Evolutionary conservation across 2,888 invertebrate genomes (phyloP), one percentile per base, ranked within the genome.

Genomic region (Odontocolon sp.): DNA sequence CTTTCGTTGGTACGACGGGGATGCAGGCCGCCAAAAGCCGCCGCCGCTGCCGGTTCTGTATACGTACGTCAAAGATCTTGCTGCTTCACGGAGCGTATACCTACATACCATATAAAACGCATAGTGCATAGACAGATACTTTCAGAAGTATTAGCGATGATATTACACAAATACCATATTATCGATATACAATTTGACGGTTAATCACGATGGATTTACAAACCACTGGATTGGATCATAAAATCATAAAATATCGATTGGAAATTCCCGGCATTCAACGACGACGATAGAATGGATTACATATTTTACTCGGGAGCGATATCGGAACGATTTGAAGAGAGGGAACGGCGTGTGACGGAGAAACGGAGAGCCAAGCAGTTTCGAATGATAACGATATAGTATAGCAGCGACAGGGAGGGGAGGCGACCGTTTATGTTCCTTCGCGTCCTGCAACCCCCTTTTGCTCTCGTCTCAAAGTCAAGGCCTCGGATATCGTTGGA

Each of bases 401-500:
- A 11, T 14, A 47, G 11, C 21, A 14, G 11, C 38, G 16, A 31
- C 11, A 11, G 50, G 31, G n/a, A 14, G 1, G 56, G 59, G 9
- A 18, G 42, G 26, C 31, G 59, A 33, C 45, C 45, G 61, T 47
- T 42, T 61, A 18, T 61, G 31, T 11, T 11, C 23, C 47, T 23
- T 47, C 47, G 47, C n/a, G 11, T 47, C 23, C 47, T 33, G 18
- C n/a, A 56, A 21, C 31, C 40, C 40, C 28, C 40, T 73, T 47
- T 56, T 21, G 38, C 23, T 42, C 18, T n/a, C 33, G 47, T 80
- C 82, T 85, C 79, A 83, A 82, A 86, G 83, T 87, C 84, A 86
- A 85, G 84, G 85, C 80, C 79, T 84, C 75, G 82, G 81, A 83
- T 85, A 85, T 84, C 85, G 81, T 78, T 81, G 81, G 83, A 84